Conservation (phyloP, 1,140 invertebrate genomes). For the Pomacea maculata region DNA sequence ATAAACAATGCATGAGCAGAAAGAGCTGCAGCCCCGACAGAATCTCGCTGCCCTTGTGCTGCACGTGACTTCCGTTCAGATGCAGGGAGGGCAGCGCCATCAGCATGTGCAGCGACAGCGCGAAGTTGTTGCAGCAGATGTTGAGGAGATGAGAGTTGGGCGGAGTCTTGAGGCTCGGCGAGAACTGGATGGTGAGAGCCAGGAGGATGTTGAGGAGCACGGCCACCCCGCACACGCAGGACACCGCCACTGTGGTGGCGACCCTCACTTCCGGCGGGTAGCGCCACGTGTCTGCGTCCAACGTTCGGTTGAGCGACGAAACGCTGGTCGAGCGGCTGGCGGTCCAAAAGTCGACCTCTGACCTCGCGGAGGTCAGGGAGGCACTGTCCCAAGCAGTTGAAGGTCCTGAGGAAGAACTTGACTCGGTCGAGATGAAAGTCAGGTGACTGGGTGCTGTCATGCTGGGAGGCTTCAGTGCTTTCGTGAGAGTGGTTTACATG, state of each 20-base stretch:
- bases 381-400: too few species aligned
- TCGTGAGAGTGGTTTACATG: too few species aligned
- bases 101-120: constrained; percentile 43
- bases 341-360: too few species aligned
- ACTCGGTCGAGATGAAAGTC: too few species aligned
- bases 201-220: constrained; percentile 40
- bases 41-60: constrained; percentile 6
- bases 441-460: too few species aligned
- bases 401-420: too few species aligned
- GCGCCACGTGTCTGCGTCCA: constrained; percentile 17
- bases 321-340: not conserved
- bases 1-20: constrained; percentile 34
- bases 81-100: constrained; percentile 33
- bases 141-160: constrained; percentile 54
- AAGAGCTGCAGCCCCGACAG: constrained; percentile 47
- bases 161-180: constrained; percentile 49
- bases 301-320: not conserved
- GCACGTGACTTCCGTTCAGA: constrained; percentile 20
- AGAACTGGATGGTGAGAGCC: constrained; percentile 40
- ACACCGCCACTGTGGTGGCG: constrained; percentile 36
- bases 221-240: constrained; percentile 27
- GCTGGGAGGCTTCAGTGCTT: too few species aligned
- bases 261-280: constrained; percentile 22
- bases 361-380: too few species aligned
- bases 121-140: constrained; percentile 50